Percentiles rank a stretch among this genome's conserved stretches.
These are phyloP conservation scores for Rhinopomastus cyanomelas DNA, from an alignment of 2,113 vertebrate genomes.

Conservation along the genomic window DNA sequence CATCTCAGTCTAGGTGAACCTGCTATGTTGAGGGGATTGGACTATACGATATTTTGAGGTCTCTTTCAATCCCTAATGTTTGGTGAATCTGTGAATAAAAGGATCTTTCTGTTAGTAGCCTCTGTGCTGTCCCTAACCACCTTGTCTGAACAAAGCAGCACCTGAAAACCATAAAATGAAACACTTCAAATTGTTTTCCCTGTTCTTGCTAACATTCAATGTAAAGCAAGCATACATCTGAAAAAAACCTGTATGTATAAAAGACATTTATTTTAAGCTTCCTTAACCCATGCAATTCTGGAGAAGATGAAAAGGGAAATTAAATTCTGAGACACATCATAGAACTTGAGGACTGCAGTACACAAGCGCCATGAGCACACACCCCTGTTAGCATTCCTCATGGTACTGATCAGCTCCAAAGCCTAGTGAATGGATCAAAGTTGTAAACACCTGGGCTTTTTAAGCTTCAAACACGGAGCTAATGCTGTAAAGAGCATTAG, in stretches of 20 bases:
- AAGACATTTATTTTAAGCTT: not conserved
- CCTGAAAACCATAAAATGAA: not conserved
- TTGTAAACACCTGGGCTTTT: not conserved
- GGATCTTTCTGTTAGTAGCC: not conserved
- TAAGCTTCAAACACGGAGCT: not conserved
- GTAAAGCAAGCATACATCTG: not conserved
- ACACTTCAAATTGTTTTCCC: not conserved
- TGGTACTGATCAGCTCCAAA: not conserved
- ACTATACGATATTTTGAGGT: no score
- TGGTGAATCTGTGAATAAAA: no score
- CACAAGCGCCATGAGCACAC: accelerated
- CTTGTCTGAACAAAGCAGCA: not conserved
- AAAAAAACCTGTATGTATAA: not conserved
- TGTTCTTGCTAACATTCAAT: not conserved
- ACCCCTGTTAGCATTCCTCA: not conserved
- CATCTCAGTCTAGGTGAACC: no score
- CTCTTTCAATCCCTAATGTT: no score
- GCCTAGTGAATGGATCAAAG: not conserved
- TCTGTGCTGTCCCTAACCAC: not conserved
- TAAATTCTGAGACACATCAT: not conserved
- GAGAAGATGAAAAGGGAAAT: not conserved
- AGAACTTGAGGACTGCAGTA: not conserved
- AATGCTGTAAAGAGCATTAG: not conserved
- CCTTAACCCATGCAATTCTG: not conserved
- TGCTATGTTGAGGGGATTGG: no score